Percentiles rank a stretch among this genome's conserved stretches.
phyloP scores from a whole-genome alignment of 2,888 invertebrate genomes.

The Halocaridina rubra region DNA sequence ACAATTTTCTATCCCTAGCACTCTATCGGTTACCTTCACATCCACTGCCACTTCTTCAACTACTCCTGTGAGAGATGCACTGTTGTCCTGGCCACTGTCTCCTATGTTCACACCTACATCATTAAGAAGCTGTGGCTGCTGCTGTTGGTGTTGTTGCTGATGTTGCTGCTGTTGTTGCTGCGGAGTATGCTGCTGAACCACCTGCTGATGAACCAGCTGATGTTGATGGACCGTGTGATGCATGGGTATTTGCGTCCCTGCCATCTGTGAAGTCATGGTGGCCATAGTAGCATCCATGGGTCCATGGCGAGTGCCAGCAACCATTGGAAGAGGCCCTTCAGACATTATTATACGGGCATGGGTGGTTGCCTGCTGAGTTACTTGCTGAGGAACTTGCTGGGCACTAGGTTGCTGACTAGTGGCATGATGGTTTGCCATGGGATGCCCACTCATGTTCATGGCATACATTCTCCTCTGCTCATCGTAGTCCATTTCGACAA shows the following conservation, averaged over 20 bases:
- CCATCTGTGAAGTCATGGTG: constrained; percentile 11
- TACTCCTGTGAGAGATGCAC: background rate
- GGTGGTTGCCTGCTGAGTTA: background rate
- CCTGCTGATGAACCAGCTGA: constrained; percentile 22
- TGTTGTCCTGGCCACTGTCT: background rate
- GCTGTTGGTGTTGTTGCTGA: constrained; percentile 27
- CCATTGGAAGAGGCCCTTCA: background rate
- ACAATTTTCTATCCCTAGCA: background rate
- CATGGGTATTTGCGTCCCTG: constrained; percentile 5
- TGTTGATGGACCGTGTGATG: constrained; percentile 44
- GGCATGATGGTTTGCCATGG: constrained; percentile 25
- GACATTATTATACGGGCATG: constrained; percentile 6
- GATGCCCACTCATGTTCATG: constrained; percentile 45
- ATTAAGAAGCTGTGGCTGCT: constrained; percentile 9
- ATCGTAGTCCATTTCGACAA: constrained; percentile 41
- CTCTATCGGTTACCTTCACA: background rate
- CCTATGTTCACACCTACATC: background rate
- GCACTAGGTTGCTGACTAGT: constrained; percentile 2
- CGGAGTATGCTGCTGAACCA: constrained; percentile 2
- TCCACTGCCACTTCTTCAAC: background rate
- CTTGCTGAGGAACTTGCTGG: constrained; percentile 10
- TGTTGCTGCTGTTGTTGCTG: constrained; percentile 25
- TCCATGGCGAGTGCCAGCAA: constrained; percentile 3
- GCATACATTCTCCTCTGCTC: constrained; percentile 46
- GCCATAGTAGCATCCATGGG: constrained; percentile 31